phyloP scores from a whole-genome alignment of 2,888 invertebrate species.

The Chymomyza procnemis region DNA sequence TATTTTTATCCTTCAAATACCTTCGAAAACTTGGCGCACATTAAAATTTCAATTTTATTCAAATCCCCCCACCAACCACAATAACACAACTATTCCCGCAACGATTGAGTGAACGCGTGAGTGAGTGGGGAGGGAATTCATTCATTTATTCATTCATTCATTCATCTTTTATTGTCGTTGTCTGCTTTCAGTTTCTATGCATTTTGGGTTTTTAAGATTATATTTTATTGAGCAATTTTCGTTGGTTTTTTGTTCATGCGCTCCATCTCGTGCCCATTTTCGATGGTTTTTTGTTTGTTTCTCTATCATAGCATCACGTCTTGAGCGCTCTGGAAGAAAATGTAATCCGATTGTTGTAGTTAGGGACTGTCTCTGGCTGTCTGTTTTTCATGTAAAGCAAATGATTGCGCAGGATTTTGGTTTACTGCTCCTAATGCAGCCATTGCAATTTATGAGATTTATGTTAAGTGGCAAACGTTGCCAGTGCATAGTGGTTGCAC shows the following conservation, averaged over 20 bases:
- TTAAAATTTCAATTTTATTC: conserved; percentile 37
- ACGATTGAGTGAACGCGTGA: too few relatives aligned
- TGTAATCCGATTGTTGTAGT: conserved; percentile 49
- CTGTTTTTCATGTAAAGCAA: conserved; percentile 25
- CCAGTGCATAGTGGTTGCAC: background rate
- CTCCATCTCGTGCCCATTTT: too few relatives aligned
- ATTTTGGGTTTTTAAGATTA: background rate
- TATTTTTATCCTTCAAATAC: conserved; percentile 27
- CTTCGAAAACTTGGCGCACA: conserved; percentile 16
- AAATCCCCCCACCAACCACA: conserved; percentile 28
- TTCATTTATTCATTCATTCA: conserved; percentile 15
- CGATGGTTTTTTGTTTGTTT: background rate
- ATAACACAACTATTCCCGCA: background rate
- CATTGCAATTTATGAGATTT: conserved; percentile 43
- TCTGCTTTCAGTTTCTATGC: background rate
- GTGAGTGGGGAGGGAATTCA: background rate
- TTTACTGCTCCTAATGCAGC: conserved; percentile 43
- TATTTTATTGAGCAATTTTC: conserved; percentile 11
- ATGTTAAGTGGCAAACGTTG: conserved; percentile 53
- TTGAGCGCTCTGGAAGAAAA: background rate
- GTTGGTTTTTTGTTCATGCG: background rate
- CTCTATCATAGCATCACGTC: background rate
- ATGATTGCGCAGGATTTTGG: conserved; percentile 45
- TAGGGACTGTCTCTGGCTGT: background rate
- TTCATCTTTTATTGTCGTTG: conserved; percentile 34